Evolutionary conservation across 2,797 vertebrate species (phyloP).

Genomic region (Hyperoplus immaculatus): DNA sequence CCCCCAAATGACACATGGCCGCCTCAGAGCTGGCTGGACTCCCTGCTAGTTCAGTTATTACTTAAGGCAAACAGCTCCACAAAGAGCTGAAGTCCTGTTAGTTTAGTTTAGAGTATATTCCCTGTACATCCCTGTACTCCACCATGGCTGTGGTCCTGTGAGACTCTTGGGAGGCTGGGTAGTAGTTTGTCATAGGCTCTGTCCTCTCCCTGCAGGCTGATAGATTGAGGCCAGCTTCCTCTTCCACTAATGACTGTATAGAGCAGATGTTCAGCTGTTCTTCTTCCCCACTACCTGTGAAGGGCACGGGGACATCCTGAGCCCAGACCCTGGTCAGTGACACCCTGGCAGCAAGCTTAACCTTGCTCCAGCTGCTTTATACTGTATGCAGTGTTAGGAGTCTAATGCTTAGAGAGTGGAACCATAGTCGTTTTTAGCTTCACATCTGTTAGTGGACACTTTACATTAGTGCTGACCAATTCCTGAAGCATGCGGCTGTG

Average conservation of each 20-base stretch:
- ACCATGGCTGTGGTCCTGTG: constrained; percentile 52
- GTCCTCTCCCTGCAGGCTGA: constrained; percentile 73
- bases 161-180: constrained; percentile 55
- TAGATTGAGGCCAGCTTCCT: constrained; percentile 77
- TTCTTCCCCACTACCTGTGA: constrained; percentile 41
- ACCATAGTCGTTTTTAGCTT: neutral
- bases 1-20: neutral
- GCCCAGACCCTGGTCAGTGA: constrained; percentile 18
- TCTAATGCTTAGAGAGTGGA: neutral
- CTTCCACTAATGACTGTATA: constrained; percentile 69
- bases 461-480: neutral
- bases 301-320: constrained; percentile 48
- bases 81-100: constrained; percentile 21
- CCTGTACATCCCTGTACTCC: constrained; percentile 29
- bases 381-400: too few relatives aligned
- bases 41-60: constrained; percentile 23
- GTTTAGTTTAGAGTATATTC: constrained; percentile 15
- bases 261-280: constrained; percentile 74
- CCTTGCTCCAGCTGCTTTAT: neutral
- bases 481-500: neutral
- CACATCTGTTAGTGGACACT: neutral
- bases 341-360: neutral
- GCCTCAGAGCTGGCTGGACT: neutral
- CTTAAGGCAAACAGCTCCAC: constrained; percentile 17
- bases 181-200: constrained; percentile 75